These are phyloP conservation scores for Grammomys surdaster DNA, from an alignment of 2,113 vertebrate species.

Conservation along the genomic window DNA sequence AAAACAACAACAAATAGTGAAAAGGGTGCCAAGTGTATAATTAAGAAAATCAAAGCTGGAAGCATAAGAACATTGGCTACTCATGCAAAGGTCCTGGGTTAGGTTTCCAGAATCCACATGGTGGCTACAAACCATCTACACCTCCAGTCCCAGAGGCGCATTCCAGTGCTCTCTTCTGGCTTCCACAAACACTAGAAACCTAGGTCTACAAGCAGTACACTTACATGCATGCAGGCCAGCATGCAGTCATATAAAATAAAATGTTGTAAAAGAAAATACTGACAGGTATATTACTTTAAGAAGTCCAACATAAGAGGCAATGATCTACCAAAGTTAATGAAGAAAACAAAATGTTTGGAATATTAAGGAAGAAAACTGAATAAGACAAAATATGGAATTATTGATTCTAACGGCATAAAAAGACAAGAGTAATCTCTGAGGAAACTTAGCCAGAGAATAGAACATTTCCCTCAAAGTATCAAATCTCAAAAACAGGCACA, in stretches of 20 bases:
- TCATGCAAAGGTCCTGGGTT: background rate
- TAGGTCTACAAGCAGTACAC: too few species aligned
- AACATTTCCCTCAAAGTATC: background rate
- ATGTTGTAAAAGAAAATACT: background rate
- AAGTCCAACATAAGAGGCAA: background rate
- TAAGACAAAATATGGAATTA: background rate
- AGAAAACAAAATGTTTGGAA: background rate
- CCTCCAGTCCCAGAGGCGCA: background rate
- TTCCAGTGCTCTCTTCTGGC: background rate
- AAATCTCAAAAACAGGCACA: background rate
- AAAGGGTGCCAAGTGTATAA: background rate
- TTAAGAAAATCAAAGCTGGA: background rate
- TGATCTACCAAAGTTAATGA: background rate
- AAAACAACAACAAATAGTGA: background rate
- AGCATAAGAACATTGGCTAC: background rate
- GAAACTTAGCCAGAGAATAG: slow-evolving; percentile 23
- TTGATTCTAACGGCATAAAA: slow-evolving; percentile 5
- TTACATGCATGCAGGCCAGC: background rate
- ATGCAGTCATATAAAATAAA: background rate
- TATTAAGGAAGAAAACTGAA: background rate
- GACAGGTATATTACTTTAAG: background rate
- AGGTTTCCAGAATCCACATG: too few species aligned
- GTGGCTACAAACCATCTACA: background rate
- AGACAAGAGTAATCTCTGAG: background rate
- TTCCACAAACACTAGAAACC: background rate